Evolutionary conservation across 2,113 vertebrate genomes (phyloP).

Genomic region (Semicossyphus pulcher): DNA sequence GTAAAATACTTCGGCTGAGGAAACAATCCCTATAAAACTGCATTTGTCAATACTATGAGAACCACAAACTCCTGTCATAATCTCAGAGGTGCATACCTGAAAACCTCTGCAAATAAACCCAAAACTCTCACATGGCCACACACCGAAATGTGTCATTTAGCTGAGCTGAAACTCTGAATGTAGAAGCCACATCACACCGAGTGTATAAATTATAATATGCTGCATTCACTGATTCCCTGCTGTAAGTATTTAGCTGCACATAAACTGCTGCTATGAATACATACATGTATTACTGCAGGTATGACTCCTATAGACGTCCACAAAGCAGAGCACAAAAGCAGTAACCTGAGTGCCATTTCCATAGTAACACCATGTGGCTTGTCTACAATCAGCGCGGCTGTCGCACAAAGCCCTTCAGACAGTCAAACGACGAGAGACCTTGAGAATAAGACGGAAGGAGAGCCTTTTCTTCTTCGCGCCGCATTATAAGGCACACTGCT

Average conservation of each 20-base stretch:
- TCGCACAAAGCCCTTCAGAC: conserved; percentile 78
- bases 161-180: conserved; percentile 8
- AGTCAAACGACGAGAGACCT: conserved; percentile 76
- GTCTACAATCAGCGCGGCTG: conserved; percentile 74
- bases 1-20: too few relatives aligned
- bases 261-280: conserved; percentile 34
- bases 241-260: not conserved
- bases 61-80: not conserved
- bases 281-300: conserved; percentile 54
- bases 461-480: conserved; percentile 67
- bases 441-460: conserved; percentile 67
- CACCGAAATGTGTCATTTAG: not conserved
- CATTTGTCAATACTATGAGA: too few relatives aligned
- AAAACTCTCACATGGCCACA: not conserved
- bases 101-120: not conserved
- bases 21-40: too few relatives aligned
- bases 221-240: not conserved
- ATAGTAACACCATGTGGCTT: conserved; percentile 81
- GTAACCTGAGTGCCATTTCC: conserved; percentile 80
- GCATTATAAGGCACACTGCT: conserved; percentile 71
- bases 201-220: not conserved
- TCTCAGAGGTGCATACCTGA: not conserved
- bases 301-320: conserved; percentile 52
- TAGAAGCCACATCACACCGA: too few relatives aligned
- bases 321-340: conserved; percentile 67